Percentiles rank a stretch among this genome's conserved stretches.
Conservation (phyloP, 2,888 invertebrate species). For the Tetranychus truncatus region DNA sequence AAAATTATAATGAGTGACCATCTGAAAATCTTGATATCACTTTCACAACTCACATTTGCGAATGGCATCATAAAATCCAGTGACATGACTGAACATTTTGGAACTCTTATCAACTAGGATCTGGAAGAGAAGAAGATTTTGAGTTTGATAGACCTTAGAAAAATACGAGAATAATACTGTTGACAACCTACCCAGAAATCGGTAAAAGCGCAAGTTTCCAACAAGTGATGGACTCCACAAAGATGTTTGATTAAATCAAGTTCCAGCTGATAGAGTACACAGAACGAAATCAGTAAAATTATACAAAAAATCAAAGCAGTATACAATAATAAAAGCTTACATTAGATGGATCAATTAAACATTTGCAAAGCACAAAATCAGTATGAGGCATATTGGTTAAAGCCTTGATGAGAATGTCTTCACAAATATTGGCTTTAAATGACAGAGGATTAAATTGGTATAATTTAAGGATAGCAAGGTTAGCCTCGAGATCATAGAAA, state of each 20-base stretch:
- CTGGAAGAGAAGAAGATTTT: not conserved
- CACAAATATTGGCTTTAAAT: slow-evolving; percentile 63
- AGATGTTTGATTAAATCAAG: slow-evolving; percentile 72
- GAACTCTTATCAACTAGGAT: not conserved
- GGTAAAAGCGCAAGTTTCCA: slow-evolving; percentile 82
- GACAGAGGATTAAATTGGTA: slow-evolving; percentile 81
- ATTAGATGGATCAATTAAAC: slow-evolving; percentile 53
- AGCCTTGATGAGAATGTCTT: slow-evolving; percentile 79
- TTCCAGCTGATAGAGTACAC: slow-evolving; percentile 42
- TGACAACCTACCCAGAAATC: slow-evolving; percentile 51
- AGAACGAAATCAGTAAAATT: not conserved
- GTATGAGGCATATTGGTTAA: slow-evolving; percentile 91
- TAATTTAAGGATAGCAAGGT: slow-evolving; percentile 81
- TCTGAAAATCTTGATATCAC: not conserved
- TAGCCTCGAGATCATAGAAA: slow-evolving; percentile 88
- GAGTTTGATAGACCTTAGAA: not conserved
- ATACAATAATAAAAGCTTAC: slow-evolving; percentile 16
- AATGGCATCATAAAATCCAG: slow-evolving; percentile 82
- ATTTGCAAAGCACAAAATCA: slow-evolving; percentile 93
- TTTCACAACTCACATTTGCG: slow-evolving; percentile 45
- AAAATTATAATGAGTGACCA: not conserved
- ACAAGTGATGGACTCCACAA: slow-evolving; percentile 65
- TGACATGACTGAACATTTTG: slow-evolving; percentile 44
- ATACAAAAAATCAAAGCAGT: slow-evolving; percentile 28
- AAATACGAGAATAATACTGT: slow-evolving; percentile 3